Conservation (phyloP, 1,140 invertebrate species). For the Battus philenor region DNA sequence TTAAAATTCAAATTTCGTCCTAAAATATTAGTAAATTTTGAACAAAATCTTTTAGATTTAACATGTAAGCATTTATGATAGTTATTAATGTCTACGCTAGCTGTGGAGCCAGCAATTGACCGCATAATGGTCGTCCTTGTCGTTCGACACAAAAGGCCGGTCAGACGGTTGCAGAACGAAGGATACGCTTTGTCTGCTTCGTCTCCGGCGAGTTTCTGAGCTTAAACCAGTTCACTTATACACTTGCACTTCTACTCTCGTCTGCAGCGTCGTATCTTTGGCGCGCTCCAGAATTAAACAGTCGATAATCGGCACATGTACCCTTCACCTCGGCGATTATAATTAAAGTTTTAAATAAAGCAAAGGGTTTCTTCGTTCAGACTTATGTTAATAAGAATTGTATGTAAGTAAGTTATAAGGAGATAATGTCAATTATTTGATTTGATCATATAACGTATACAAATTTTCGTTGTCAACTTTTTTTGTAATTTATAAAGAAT, state of each 20-base stretch:
- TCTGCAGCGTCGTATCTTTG: slow-evolving; percentile 35
- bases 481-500: neutral
- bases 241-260: slow-evolving; percentile 51
- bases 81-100: neutral
- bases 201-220: slow-evolving; percentile 22
- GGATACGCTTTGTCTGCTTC: slow-evolving; percentile 41
- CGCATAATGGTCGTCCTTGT: slow-evolving; percentile 6
- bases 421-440: slow-evolving; percentile 8
- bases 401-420: slow-evolving; percentile 9
- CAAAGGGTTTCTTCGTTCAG: neutral
- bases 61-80: too few species aligned
- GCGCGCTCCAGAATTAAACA: slow-evolving; percentile 34
- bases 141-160: slow-evolving; percentile 35
- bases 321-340: too few species aligned
- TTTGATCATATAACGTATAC: slow-evolving; percentile 1
- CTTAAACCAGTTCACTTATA: slow-evolving; percentile 45
- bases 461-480: slow-evolving; percentile 11
- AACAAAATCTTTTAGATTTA: too few species aligned
- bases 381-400: neutral
- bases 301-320: slow-evolving; percentile 12
- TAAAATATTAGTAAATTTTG: too few species aligned
- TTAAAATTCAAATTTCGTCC: too few species aligned
- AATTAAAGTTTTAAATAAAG: neutral
- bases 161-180: slow-evolving; percentile 35
- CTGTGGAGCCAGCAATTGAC: slow-evolving; percentile 3